These are phyloP conservation scores for Callosobruchus maculatus DNA, from an alignment of 2,888 invertebrate species.

Conservation along the genomic window DNA sequence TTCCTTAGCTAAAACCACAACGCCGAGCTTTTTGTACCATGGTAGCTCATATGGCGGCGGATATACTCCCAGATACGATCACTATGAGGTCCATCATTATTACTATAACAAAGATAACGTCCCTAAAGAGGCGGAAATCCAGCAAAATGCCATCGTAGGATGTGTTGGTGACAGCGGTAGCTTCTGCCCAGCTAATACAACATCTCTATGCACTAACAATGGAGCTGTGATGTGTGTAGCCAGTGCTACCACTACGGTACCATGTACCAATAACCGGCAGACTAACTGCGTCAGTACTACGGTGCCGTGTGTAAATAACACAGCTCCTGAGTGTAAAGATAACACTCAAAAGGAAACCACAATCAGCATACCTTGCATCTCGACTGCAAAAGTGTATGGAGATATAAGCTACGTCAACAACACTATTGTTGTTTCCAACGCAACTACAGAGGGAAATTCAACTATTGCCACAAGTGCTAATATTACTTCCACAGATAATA, in stretches of 20 bases:
- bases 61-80: slow-evolving; percentile 37
- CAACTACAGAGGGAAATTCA: slow-evolving; percentile 10
- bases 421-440: slow-evolving; percentile 23
- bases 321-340: slow-evolving; percentile 35
- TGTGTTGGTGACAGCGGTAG: slow-evolving; percentile 41
- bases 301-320: slow-evolving; percentile 40
- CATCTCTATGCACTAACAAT: slow-evolving; percentile 42
- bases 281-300: slow-evolving; percentile 39
- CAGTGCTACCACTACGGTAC: slow-evolving; percentile 37
- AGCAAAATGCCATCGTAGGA: slow-evolving; percentile 38
- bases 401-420: slow-evolving; percentile 33
- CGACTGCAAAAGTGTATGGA: slow-evolving; percentile 35
- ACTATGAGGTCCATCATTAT: slow-evolving; percentile 44
- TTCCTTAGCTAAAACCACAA: slow-evolving; percentile 33
- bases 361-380: slow-evolving; percentile 39
- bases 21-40: slow-evolving; percentile 34
- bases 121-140: slow-evolving; percentile 36
- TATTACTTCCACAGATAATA: slow-evolving; percentile 16
- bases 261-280: slow-evolving; percentile 35
- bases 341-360: slow-evolving; percentile 29
- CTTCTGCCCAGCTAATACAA: slow-evolving; percentile 42
- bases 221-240: slow-evolving; percentile 46
- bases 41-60: slow-evolving; percentile 25
- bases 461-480: slow-evolving; percentile 9
- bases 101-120: slow-evolving; percentile 37